Percentiles rank a stretch among this genome's conserved stretches.
These are phyloP conservation scores for Nysson spinosus DNA, from an alignment of 2,888 invertebrate genomes.

Conservation along the genomic window DNA sequence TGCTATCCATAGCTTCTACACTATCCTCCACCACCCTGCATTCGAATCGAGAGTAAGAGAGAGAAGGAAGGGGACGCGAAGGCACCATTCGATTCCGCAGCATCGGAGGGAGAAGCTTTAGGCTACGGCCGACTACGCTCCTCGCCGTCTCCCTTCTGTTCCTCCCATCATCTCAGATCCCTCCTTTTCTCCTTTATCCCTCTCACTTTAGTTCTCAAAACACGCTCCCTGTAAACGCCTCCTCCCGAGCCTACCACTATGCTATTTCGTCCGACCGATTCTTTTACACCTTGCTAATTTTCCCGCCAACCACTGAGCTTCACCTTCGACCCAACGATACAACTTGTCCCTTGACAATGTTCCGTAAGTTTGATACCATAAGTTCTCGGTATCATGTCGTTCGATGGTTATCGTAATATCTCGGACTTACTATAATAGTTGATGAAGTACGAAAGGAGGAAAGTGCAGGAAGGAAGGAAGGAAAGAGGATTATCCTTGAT, in stretches of 20 bases:
- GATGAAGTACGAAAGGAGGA: constrained; percentile 24
- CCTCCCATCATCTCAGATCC: constrained; percentile 24
- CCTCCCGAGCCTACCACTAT: constrained; percentile 40
- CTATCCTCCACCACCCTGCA: constrained; percentile 59
- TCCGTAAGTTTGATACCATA: too few relatives aligned
- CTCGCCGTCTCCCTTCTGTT: constrained; percentile 40
- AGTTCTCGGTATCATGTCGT: too few relatives aligned
- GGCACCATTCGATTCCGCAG: background rate
- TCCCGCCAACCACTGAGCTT: background rate
- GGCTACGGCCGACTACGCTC: too few relatives aligned
- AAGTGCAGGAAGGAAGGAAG: constrained; percentile 35
- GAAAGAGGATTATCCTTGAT: constrained; percentile 58
- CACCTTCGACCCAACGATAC: too few relatives aligned
- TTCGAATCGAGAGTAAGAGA: constrained; percentile 31
- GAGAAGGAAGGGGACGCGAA: constrained; percentile 9
- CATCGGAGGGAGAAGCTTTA: constrained; percentile 26
- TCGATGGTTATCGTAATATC: too few relatives aligned
- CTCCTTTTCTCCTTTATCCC: constrained; percentile 20
- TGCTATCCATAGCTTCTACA: constrained; percentile 52
- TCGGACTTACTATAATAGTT: too few relatives aligned
- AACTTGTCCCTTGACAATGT: too few relatives aligned
- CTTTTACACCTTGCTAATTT: constrained; percentile 32
- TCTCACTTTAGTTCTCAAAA: constrained; percentile 8
- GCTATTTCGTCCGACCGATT: constrained; percentile 26
- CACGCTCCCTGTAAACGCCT: constrained; percentile 42